Evolutionary conservation across 1,140 invertebrate species (phyloP), one percentile per base, ranked within the genome.

Genomic region (Zeugodacus cucurbitae): DNA sequence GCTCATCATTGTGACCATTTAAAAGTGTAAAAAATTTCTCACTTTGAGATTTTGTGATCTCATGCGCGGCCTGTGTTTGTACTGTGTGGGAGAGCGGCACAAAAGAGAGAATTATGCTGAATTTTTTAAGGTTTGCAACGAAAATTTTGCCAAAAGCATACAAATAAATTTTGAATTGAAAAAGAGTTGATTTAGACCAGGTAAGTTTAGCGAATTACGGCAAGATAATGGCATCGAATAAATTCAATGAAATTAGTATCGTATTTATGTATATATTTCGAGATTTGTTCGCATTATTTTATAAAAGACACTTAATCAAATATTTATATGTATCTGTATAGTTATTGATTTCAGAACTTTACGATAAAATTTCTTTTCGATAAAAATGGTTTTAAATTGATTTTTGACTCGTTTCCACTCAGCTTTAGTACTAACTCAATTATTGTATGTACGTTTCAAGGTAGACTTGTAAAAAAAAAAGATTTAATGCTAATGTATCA

Each of bases 1-100:
- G 85, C 6, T 88, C 88, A 41, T 91, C 89, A 74, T 59, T 41
- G 11, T 48, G 44, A 17, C 54, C 82, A 29, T 34, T 62, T 22
- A 86, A 88, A 67, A 67, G 37, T 37, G 34, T 64, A 14, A 82
- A 26, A 48, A 48, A 26, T 14, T 34, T 10, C 64, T 26, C 41
- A 22, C 44, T 85, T 85, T 88, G 59, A 41, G 87, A 22, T 44
- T 82, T 86, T 20, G 17, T 11, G 37, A 62, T 34, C n/a, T 87
- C 67, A 74, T 1, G 26, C 29, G 22, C 11, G 17, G 67, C 10
- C 58, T 70, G 64, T 10, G 14, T 10, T 82, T 54, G 20, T 44
- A 82, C 74, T 82, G 44, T 48, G 17, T 82, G 74, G 74, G 41
- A 82, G 74, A 82, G 44, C 41, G 44, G 41, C 74, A 82, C 41